Evolutionary conservation across 2,797 vertebrate species (phyloP), one percentile per base, ranked within the genome.

Genomic region (Sebastes aleutianus): DNA sequence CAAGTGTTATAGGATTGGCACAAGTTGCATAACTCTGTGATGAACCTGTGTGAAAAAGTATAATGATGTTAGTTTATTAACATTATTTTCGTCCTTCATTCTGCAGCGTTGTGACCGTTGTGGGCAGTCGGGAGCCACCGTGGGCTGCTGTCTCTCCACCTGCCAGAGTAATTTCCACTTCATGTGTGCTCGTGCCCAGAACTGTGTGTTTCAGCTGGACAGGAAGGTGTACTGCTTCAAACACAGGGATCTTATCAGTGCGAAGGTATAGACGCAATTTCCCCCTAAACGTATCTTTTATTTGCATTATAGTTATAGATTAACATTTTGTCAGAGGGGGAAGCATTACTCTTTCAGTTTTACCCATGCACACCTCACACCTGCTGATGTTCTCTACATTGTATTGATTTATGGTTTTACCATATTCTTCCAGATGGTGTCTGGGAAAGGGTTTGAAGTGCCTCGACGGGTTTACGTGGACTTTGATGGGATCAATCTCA

Each of bases 91-190:
- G 26, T 58, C 24, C 9, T 24, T 56, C 36, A 0, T 24, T 76
- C 26, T 67, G 0, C 91, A 99, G 98, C 96, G 97, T 18, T 99
- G 98, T 71, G 98, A 99, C 88, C 93, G 93, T n/a, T 99, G 98
- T 63, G 91, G 94, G 29, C 97, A 97, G 89, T 94, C 96, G 0
- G 98, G 98, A 1, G 98, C 98, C 22, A 99, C 98, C 0, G 98
- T 99, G 20, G 97, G 98, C 85, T 99, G 98, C 90, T 99, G 97
- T 79, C 94, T 99, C 3, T 91, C 96, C 64, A 96, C 97, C 27
- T 99, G 98, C 81, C 95, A 97, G 87, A 97, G 97, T 91, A 99
- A 98, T 74, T 99, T 96, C 87, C 98, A 99, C 93, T 99, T 98
- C 93, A 98, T 98, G 98, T 99, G 98, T 1, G 98, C 97, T 59